Base-by-base conservation (phyloP, 1,140 invertebrate species). In the Mylabris phalerata region DNA sequence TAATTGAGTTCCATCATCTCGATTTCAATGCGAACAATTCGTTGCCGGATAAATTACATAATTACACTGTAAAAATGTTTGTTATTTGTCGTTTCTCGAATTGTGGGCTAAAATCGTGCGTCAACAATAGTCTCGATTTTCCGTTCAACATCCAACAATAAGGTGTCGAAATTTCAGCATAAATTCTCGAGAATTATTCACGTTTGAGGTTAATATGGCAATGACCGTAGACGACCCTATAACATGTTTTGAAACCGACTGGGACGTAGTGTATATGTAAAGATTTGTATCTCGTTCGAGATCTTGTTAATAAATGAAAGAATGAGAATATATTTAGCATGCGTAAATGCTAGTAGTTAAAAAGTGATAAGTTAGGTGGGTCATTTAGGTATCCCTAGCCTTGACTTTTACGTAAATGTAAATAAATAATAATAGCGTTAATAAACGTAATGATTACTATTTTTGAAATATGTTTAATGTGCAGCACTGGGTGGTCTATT, bases 141-240 rank as follows among this genome's bases (percentile, higher is more conserved):
- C 9, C n/a, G 19, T 45, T 45, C 4, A 32, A 32, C 7, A 32
- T 5, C 7, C 32, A 32, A 32, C 4, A 32, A 32, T 32, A 32
- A 32, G 32, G 32, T 32, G 7, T 32, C 4, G 32, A 32, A 32
- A 32, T 32, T 32, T 32, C 32, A 32, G 44, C 11, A 54, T 24
- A 27, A 50, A 54, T 44, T 44, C n/a, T 44, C 41, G 3, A 32
- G 4, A 32, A 32, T 32, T 32, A 32, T 32, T 57, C 48, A 27
- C n/a, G 38, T 61, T 49, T 55, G 59, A 66, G 64, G 64, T 63
- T 63, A 61, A 57, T 63, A 52, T 61, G 59, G 59, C 64, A 61
- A 57, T 60, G 64, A 66, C 64, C 64, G 58, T 32, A 32, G 40
- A 19, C 63, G 63, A 65, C 63, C 63, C 63, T 48, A 62, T 55